A percentile compares a stretch with the other conserved stretches of the same genome.
Conservation (phyloP, 2,888 invertebrate genomes). For the Phasia obesa region DNA sequence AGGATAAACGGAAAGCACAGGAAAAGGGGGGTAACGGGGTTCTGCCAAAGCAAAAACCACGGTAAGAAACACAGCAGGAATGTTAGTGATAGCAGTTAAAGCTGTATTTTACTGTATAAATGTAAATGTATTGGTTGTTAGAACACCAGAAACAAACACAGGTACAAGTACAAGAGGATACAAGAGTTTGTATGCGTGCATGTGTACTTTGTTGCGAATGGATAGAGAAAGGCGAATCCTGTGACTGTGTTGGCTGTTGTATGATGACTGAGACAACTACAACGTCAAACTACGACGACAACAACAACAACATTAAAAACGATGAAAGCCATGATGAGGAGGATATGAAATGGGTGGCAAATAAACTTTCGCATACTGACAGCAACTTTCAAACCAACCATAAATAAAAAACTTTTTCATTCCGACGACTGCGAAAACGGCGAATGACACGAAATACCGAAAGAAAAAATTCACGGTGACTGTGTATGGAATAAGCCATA, state of each 20-base stretch:
- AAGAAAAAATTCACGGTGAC: slow-evolving; percentile 73
- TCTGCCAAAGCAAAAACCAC: slow-evolving; percentile 61
- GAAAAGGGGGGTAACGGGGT: slow-evolving; percentile 39
- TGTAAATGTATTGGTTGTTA: slow-evolving; percentile 53
- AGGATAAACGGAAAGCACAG: not conserved
- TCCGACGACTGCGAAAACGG: slow-evolving; percentile 80
- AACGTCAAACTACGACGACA: slow-evolving; percentile 34
- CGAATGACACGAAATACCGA: slow-evolving; percentile 79
- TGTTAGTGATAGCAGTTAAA: slow-evolving; percentile 64
- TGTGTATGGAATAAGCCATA: slow-evolving; percentile 61
- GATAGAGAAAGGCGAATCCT: slow-evolving; percentile 64
- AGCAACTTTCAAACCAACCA: slow-evolving; percentile 79
- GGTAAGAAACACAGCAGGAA: slow-evolving; percentile 61
- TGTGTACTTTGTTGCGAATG: slow-evolving; percentile 57
- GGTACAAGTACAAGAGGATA: not conserved
- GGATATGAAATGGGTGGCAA: slow-evolving; percentile 75
- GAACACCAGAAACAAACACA: slow-evolving; percentile 38
- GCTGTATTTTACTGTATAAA: slow-evolving; percentile 43
- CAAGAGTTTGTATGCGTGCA: slow-evolving; percentile 39
- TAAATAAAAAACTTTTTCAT: slow-evolving; percentile 83
- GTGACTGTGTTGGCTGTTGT: slow-evolving; percentile 48
- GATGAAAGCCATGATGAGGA: slow-evolving; percentile 48
- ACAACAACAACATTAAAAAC: slow-evolving; percentile 36
- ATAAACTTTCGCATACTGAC: slow-evolving; percentile 79
- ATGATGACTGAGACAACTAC: slow-evolving; percentile 55